phyloP scores from a whole-genome alignment of 2,888 invertebrate genomes.

The Paralinhomoeus sp. region DNA sequence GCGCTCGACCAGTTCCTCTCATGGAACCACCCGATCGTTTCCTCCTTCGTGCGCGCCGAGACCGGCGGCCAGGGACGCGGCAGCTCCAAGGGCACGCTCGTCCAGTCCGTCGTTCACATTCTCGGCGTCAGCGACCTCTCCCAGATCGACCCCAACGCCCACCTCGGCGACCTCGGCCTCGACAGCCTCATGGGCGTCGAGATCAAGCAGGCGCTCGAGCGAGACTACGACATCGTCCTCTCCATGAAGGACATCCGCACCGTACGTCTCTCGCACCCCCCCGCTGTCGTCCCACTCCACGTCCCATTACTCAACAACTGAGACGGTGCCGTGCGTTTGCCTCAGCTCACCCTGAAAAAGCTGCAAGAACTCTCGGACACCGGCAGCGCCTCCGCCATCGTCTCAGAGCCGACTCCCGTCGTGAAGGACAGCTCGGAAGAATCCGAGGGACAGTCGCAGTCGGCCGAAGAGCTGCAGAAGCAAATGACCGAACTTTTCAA shows the following conservation, averaged over 20 bases:
- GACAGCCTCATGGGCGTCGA: constrained; percentile 97
- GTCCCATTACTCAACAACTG: no score
- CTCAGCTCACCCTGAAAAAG: constrained; percentile 47
- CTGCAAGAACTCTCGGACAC: constrained; percentile 35
- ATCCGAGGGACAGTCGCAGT: constrained; percentile 17
- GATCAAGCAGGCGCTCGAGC: constrained; percentile 46
- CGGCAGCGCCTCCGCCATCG: constrained; percentile 12
- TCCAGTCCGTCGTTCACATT: constrained; percentile 21
- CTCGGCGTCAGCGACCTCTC: constrained; percentile 58
- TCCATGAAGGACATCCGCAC: constrained; percentile 69
- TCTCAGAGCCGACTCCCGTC: no score
- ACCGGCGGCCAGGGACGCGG: neutral
- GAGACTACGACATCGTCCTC: constrained; percentile 56
- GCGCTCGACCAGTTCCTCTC: constrained; percentile 72
- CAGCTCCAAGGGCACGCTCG: neutral
- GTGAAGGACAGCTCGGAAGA: constrained; percentile 6
- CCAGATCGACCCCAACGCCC: constrained; percentile 48
- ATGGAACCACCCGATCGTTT: constrained; percentile 39
- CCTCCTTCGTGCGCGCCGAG: constrained; percentile 22
- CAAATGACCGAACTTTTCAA: constrained; percentile 26
- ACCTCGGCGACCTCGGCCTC: constrained; percentile 80
- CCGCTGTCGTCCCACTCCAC: neutral
- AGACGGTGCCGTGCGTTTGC: neutral
- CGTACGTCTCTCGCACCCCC: constrained; percentile 17
- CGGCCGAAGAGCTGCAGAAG: constrained; percentile 17